Conservation (phyloP, 2,113 vertebrate species). For the Anarhynchus alexandrinus region DNA sequence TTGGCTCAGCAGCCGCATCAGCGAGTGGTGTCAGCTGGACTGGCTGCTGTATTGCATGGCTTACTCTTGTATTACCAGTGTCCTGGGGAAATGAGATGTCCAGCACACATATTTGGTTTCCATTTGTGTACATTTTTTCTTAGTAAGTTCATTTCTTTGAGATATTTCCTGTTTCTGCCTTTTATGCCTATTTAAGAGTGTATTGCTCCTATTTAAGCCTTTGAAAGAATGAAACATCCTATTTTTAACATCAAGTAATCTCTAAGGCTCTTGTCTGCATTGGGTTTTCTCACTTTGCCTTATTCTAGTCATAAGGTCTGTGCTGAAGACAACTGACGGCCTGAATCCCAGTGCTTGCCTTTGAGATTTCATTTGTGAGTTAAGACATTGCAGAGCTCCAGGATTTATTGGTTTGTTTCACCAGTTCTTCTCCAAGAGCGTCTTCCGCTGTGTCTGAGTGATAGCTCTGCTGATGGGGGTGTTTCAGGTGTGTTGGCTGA, state of each 20-base stretch:
- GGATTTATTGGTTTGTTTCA: background rate
- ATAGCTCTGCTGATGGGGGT: background rate
- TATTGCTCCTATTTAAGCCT: background rate
- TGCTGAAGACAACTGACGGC: background rate
- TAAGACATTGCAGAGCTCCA: background rate
- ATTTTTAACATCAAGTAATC: background rate
- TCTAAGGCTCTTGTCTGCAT: background rate
- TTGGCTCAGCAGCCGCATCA: background rate
- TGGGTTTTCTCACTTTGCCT: background rate
- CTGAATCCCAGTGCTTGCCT: background rate
- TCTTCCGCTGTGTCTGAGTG: rapidly evolving
- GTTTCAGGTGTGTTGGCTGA: background rate
- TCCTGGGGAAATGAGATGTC: background rate
- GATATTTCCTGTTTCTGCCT: background rate
- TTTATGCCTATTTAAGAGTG: background rate
- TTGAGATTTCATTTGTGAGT: background rate
- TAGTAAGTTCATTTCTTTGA: background rate
- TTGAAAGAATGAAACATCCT: background rate
- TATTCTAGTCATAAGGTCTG: background rate
- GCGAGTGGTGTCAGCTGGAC: background rate
- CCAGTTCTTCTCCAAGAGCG: background rate
- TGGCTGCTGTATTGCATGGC: background rate
- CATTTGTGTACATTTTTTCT: background rate
- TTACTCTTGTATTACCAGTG: background rate
- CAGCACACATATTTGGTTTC: background rate